Conservation (phyloP, 2,888 invertebrate species). For the Eledone cirrhosa region DNA sequence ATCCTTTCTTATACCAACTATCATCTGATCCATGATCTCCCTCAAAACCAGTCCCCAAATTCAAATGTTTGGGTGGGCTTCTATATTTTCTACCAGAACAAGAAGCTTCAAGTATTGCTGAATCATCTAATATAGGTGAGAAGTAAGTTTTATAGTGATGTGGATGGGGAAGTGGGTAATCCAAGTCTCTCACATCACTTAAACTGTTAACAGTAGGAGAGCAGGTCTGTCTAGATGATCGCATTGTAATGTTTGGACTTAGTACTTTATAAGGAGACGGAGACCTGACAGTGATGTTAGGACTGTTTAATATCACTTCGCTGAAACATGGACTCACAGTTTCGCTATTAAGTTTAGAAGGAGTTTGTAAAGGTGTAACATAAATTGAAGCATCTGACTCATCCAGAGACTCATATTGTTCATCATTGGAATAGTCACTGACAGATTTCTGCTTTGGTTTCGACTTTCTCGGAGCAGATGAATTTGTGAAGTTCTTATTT, state of each 20-base stretch:
- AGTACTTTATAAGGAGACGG: not conserved
- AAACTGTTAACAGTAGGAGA: not conserved
- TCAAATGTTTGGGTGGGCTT: not conserved
- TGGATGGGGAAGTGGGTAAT: not conserved
- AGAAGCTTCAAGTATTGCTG: constrained; percentile 15
- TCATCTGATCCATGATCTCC: too few species aligned
- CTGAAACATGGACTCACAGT: not conserved
- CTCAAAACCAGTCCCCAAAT: not conserved
- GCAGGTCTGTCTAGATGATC: not conserved
- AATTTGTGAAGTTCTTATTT: not conserved
- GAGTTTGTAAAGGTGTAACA: not conserved
- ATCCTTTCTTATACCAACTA: too few species aligned
- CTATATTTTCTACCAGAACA: constrained; percentile 9
- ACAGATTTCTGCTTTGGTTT: not conserved
- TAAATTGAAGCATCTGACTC: not conserved
- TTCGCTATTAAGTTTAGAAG: not conserved
- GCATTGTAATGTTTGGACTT: not conserved
- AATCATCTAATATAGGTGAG: constrained; percentile 20
- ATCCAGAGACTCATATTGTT: not conserved
- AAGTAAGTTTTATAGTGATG: not conserved
- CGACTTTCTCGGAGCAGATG: not conserved
- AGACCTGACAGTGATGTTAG: not conserved
- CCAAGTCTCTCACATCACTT: not conserved
- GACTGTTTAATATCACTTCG: not conserved
- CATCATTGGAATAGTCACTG: too few species aligned